phyloP scores from a whole-genome alignment of 1,140 invertebrate genomes.

The Drosophila erecta region DNA sequence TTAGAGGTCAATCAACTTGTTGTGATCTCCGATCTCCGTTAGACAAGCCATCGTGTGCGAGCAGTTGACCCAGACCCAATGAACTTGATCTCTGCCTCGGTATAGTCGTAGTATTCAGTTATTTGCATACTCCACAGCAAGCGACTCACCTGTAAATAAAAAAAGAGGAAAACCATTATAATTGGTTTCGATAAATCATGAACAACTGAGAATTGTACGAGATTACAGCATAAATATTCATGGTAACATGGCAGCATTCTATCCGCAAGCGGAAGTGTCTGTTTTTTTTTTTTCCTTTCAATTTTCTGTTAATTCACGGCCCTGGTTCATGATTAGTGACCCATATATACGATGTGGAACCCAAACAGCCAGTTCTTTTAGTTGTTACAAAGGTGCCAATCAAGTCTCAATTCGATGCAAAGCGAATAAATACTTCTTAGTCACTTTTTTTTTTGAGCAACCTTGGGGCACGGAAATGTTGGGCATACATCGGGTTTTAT shows the following conservation, averaged over 20 bases:
- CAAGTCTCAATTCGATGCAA: conserved; percentile 9
- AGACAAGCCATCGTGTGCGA: conserved; percentile 40
- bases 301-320: conserved; percentile 10
- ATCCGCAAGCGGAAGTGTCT: conserved; percentile 20
- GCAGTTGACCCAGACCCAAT: conserved; percentile 75
- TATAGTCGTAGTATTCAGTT: background rate
- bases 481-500: conserved; percentile 2
- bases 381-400: conserved; percentile 40
- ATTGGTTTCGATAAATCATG: conserved; percentile 23
- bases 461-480: conserved; percentile 6
- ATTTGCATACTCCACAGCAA: conserved; percentile 26
- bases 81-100: conserved; percentile 67
- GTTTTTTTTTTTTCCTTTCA: background rate
- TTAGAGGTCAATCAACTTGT: conserved; percentile 80
- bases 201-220: conserved; percentile 10
- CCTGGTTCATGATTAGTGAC: conserved; percentile 44
- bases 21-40: conserved; percentile 62
- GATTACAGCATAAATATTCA: conserved; percentile 26
- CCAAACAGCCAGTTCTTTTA: conserved; percentile 23
- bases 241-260: conserved; percentile 16
- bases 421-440: conserved; percentile 21
- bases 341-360: conserved; percentile 25
- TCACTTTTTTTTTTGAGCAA: background rate
- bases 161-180: conserved; percentile 18
- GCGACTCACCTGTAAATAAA: conserved; percentile 50